Conservation (phyloP, 2,888 invertebrate species). For the Melinopterus prodromus region DNA sequence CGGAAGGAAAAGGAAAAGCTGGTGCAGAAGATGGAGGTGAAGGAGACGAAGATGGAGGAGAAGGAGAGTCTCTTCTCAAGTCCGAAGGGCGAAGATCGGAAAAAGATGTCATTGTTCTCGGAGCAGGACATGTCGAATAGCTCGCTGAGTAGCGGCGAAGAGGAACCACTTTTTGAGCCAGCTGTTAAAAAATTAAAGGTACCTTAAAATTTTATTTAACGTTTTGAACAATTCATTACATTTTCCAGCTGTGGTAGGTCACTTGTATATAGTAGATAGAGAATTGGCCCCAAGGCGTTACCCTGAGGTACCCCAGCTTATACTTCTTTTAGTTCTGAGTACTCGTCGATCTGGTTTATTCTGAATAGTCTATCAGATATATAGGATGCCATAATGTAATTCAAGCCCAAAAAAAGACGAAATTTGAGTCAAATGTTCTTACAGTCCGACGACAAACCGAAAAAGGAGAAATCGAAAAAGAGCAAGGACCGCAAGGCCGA, state of each 20-base stretch:
- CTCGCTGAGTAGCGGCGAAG: conserved; percentile 52
- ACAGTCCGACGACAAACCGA: conserved; percentile 43
- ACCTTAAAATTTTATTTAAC: background rate
- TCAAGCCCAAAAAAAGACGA: conserved; percentile 21
- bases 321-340: too few species aligned
- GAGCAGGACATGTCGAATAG: conserved; percentile 54
- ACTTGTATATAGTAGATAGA: too few species aligned
- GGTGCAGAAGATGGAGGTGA: conserved; percentile 42
- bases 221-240: too few species aligned
- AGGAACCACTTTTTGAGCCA: conserved; percentile 37
- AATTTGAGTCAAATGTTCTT: conserved; percentile 22
- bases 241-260: too few species aligned
- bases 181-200: conserved; percentile 32
- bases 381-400: too few species aligned
- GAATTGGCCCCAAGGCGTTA: too few species aligned
- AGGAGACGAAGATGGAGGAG: conserved; percentile 49
- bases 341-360: too few species aligned
- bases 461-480: conserved; percentile 67
- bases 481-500: conserved; percentile 67
- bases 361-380: too few species aligned
- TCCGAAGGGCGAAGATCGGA: conserved; percentile 42
- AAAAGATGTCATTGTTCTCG: conserved; percentile 44
- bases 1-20: conserved; percentile 55
- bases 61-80: conserved; percentile 47
- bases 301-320: too few species aligned